Percentiles rank a stretch among this genome's conserved stretches.
phyloP scores from a whole-genome alignment of 2,113 vertebrate genomes.

The Phasianus colchicus region DNA sequence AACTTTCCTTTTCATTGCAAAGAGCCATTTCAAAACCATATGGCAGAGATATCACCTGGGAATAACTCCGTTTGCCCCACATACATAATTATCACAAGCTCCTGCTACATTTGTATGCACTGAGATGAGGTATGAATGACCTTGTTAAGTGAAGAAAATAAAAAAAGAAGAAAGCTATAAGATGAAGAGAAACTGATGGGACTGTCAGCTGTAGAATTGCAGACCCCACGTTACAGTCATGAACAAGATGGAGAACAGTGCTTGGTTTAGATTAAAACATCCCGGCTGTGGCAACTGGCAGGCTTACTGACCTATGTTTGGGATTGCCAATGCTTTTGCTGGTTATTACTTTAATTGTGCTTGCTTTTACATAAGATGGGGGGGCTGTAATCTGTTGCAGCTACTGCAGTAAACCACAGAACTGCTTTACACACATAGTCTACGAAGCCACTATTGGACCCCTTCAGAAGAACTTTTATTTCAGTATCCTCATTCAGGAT shows the following conservation, averaged over 20 bases:
- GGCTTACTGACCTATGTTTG: background rate
- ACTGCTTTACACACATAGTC: background rate
- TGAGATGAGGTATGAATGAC: background rate
- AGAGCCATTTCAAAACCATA: background rate
- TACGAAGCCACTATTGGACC: background rate
- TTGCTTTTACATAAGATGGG: background rate
- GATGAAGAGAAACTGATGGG: background rate
- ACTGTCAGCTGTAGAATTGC: background rate
- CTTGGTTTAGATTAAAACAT: background rate
- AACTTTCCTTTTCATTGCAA: background rate
- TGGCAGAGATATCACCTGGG: background rate
- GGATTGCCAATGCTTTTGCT: background rate
- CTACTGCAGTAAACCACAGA: background rate
- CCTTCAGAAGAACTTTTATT: background rate
- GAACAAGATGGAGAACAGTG: background rate
- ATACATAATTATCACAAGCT: background rate
- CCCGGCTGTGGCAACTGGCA: background rate
- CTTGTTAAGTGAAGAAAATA: slow-evolving; percentile 1
- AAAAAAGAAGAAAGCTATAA: background rate
- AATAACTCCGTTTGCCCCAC: background rate
- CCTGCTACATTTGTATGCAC: background rate
- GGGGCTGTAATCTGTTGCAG: background rate
- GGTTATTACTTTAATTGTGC: background rate
- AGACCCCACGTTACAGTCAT: background rate
- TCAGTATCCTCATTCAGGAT: background rate